phyloP scores from a whole-genome alignment of 2,888 invertebrate genomes.

The Isoperla grammatica region DNA sequence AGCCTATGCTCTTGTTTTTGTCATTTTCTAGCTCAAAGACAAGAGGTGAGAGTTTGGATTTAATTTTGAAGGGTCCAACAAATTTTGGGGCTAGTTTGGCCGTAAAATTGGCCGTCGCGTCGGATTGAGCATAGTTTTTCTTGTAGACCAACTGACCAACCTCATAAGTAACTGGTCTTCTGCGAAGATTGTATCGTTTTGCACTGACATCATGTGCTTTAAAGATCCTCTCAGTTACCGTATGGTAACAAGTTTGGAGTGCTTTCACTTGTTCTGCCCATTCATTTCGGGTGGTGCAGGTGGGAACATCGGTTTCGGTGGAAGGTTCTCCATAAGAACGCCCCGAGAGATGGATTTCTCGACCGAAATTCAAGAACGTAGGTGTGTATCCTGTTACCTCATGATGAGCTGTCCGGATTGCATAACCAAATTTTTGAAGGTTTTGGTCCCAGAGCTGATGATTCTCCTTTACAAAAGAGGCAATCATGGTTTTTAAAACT shows the following conservation, averaged over 20 bases:
- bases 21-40: no score
- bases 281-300: not conserved
- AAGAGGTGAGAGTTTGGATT: no score
- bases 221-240: not conserved
- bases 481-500: no score
- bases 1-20: no score
- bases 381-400: constrained; percentile 30
- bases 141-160: no score
- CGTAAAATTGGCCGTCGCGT: no score
- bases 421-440: constrained; percentile 34
- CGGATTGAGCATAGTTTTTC: no score
- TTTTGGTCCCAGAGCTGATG: constrained; percentile 35
- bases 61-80: no score
- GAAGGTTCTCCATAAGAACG: not conserved
- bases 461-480: constrained; percentile 32
- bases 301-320: not conserved
- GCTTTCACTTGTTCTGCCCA: not conserved
- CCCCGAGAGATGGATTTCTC: constrained; percentile 12
- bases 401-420: constrained; percentile 35
- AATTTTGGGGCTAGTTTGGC: no score
- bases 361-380: constrained; percentile 30
- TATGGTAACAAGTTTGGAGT: not conserved
- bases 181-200: no score
- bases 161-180: no score
- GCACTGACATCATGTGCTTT: not conserved